phyloP scores from a whole-genome alignment of 2,888 invertebrate genomes.

The Poecilobothrus nobilitatus region DNA sequence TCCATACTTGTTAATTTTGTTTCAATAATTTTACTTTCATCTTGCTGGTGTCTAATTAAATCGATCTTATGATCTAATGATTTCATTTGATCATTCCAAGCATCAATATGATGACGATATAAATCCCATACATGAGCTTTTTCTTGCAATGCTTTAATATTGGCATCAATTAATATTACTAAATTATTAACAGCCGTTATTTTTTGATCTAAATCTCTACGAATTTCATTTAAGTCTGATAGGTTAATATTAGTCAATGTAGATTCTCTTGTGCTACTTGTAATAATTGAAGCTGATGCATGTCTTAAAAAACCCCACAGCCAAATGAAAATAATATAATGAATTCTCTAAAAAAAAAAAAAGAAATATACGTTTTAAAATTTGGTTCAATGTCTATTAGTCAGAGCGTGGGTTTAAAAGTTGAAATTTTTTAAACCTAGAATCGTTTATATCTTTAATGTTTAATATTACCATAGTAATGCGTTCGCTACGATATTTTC shows the following conservation, averaged over 20 bases:
- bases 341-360: no score
- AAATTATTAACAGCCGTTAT: slow-evolving; percentile 39
- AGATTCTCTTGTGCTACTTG: no score
- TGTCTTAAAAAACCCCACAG: no score
- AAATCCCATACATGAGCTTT: slow-evolving; percentile 49
- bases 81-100: slow-evolving; percentile 49
- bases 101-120: slow-evolving; percentile 47
- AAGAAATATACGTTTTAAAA: no score
- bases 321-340: no score
- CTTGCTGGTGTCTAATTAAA: slow-evolving; percentile 42
- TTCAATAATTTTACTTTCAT: slow-evolving; percentile 27
- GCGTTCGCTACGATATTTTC: neutral
- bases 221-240: neutral
- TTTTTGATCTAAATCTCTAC: slow-evolving; percentile 39
- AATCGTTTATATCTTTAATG: no score
- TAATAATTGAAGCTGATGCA: no score
- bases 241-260: neutral
- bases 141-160: slow-evolving; percentile 45
- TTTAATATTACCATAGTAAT: neutral
- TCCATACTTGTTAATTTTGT: slow-evolving; percentile 39
- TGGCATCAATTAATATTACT: slow-evolving; percentile 43
- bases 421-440: no score
- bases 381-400: no score
- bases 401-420: no score
- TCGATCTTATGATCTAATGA: slow-evolving; percentile 47